Evolutionary conservation across 2,113 vertebrate species (phyloP), one percentile per base, ranked within the genome.

Genomic region (Lophius piscatorius): DNA sequence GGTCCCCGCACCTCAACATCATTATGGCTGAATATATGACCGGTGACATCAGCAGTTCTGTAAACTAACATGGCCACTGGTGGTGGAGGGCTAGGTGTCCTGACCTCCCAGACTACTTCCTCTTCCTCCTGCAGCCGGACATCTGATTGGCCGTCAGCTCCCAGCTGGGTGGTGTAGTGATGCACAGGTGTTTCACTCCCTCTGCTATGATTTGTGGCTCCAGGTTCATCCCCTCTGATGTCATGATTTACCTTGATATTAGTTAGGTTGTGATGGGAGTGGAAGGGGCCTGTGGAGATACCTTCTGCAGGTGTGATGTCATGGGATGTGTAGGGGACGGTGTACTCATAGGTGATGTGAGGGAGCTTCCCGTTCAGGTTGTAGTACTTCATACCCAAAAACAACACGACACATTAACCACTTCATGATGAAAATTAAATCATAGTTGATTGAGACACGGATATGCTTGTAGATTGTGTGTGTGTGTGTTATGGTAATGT

Each of bases 341-440:
- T 96, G 86, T 93, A 96, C 80, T 96, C 94, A 0, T 94, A 96
- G 5, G 94, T 94, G 67, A 96, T 78, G 54, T 95, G 91, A 16
- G 94, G 92, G 72, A 94, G 91, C 72, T 95, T 95, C 59, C 94
- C 95, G 38, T 96, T 96, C 1, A 95, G 77, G 83, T 96, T 96
- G 73, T 95, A 94, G 79, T 95, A 95, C 95, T 96, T 58, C 18
- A 70, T 39, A 60, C 22, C 63, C 21, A 58, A 14, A 28, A 35
- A 66, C 8, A 76, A 47, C 9, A 66, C 21, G 5, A 48, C 33
- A 63, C 16, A 11, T 18, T 18, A 33, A n/a, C 2, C 1, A 22
- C 28, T 22, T 75, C 1, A 41, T 7, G 5, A 24, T 55, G 1
- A 11, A 22, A 42, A 0, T 14, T 2, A 31, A 40, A 6, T 3